phyloP scores from a whole-genome alignment of 2,113 vertebrate genomes.

The Actenoides hombroni region DNA sequence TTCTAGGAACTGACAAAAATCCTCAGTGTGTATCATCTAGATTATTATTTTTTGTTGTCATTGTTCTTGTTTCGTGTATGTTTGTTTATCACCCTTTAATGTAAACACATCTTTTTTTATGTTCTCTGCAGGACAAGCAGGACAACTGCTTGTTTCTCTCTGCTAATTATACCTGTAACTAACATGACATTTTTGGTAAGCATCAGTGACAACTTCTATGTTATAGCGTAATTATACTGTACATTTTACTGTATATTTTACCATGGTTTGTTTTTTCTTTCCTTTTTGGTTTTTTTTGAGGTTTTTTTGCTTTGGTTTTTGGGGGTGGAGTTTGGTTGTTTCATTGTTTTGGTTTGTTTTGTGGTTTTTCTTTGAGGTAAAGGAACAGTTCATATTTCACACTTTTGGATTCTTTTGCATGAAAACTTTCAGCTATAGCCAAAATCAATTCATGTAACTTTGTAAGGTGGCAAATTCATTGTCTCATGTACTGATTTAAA shows the following conservation, averaged over 20 bases:
- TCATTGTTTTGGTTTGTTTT: background rate
- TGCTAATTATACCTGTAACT: background rate
- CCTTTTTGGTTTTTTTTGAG: too few relatives aligned
- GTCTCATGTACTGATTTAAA: background rate
- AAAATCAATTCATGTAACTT: background rate
- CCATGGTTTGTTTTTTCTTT: background rate
- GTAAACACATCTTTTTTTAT: rapidly evolving
- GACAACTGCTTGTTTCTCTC: background rate
- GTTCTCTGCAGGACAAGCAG: background rate
- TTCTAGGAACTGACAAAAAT: background rate
- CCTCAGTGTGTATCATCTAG: background rate
- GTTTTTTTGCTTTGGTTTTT: background rate
- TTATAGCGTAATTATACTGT: background rate
- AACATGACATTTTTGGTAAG: background rate
- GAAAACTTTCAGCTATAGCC: background rate
- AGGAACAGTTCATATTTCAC: background rate
- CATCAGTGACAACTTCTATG: background rate
- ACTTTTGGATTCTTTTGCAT: background rate
- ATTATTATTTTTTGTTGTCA: background rate
- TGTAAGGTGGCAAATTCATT: background rate
- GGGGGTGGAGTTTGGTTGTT: too few relatives aligned
- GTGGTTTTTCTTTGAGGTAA: background rate
- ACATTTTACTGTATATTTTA: background rate
- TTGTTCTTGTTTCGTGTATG: rapidly evolving
- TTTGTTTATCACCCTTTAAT: background rate